phyloP scores from a whole-genome alignment of 1,140 invertebrate species.

The Drosophila baimaii region DNA sequence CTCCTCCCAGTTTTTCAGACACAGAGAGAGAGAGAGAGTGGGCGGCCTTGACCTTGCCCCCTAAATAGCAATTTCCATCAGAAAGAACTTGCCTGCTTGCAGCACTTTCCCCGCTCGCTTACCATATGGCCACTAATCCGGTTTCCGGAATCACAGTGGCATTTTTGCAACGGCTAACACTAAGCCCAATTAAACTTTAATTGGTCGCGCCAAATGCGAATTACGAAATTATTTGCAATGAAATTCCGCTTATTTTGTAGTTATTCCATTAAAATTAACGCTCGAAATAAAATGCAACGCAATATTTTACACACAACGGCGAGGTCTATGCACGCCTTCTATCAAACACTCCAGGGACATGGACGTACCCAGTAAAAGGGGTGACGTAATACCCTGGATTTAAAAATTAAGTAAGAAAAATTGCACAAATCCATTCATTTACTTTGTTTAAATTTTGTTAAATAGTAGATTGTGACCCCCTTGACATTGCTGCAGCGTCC shows the following conservation, averaged over 20 bases:
- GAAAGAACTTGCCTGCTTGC: conserved; percentile 36
- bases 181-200: conserved; percentile 20
- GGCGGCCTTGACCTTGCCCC: conserved; percentile 54
- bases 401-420: not conserved
- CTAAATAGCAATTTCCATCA: conserved; percentile 39
- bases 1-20: conserved; percentile 7
- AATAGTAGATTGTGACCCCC: not conserved
- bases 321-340: conserved; percentile 1
- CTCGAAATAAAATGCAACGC: conserved; percentile 40
- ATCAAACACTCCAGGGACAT: conserved; percentile 2
- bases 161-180: conserved; percentile 6
- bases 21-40: not conserved
- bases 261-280: conserved; percentile 25
- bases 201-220: conserved; percentile 15
- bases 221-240: conserved; percentile 15
- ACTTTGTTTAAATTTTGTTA: not conserved
- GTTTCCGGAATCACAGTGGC: conserved; percentile 25
- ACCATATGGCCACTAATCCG: conserved; percentile 36
- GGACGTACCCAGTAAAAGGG: not conserved
- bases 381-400: fast-evolving
- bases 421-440: not conserved
- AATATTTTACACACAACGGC: conserved; percentile 24
- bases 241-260: conserved; percentile 21
- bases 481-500: too few species aligned
- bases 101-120: conserved; percentile 19